Evolutionary conservation across 1,140 invertebrate species (phyloP).

Genomic region (Tachypleus tridentatus): DNA sequence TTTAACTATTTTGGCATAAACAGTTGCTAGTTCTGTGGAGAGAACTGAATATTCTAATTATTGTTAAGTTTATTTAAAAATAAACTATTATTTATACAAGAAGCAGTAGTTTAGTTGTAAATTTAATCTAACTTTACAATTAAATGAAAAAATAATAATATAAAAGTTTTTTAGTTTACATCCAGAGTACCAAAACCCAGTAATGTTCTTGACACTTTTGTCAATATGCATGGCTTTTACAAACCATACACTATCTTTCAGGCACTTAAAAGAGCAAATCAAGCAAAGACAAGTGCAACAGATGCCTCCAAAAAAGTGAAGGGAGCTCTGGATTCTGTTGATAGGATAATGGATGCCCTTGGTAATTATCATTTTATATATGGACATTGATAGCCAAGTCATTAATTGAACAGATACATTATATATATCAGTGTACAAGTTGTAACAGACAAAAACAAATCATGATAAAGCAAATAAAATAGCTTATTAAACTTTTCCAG

Average conservation of each 20-base stretch:
- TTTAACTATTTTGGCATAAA: not conserved
- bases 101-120: not conserved
- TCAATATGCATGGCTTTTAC: not conserved
- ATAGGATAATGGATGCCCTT: slow-evolving; percentile 64
- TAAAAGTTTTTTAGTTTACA: slow-evolving; percentile 9
- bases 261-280: slow-evolving; percentile 62
- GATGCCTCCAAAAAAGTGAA: slow-evolving; percentile 65
- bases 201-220: not conserved
- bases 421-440: too few relatives aligned
- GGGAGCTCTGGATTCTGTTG: slow-evolving; percentile 61
- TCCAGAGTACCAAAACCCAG: not conserved
- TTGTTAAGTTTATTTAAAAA: not conserved
- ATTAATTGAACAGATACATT: too few relatives aligned
- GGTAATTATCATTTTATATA: slow-evolving; percentile 33
- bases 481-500: too few relatives aligned
- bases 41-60: not conserved
- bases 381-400: too few relatives aligned
- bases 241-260: slow-evolving; percentile 28
- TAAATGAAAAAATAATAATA: slow-evolving; percentile 3
- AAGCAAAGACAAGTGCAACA: slow-evolving; percentile 66
- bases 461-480: too few relatives aligned
- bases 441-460: too few relatives aligned
- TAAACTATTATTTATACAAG: not conserved
- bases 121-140: slow-evolving; percentile 3
- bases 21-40: not conserved